phyloP scores from a whole-genome alignment of 2,113 vertebrate genomes.

The Megalops atlanticus region DNA sequence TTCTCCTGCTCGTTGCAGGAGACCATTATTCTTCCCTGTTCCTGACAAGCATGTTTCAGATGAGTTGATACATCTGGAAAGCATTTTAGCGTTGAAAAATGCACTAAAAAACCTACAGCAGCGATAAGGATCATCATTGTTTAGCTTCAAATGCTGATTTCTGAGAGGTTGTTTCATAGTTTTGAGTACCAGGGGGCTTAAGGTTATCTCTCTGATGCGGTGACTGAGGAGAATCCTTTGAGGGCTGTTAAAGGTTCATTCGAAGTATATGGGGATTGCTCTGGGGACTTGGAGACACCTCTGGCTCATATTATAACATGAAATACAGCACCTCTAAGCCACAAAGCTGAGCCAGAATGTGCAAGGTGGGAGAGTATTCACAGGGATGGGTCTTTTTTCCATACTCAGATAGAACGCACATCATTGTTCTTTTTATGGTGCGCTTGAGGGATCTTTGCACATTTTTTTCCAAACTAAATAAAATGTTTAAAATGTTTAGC shows the following conservation, averaged over 20 bases:
- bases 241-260: background rate
- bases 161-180: background rate
- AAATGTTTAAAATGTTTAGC: background rate
- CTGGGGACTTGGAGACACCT: background rate
- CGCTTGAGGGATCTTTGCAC: background rate
- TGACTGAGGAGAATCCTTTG: background rate
- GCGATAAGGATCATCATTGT: conserved; percentile 5
- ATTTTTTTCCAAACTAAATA: background rate
- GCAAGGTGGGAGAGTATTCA: background rate
- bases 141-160: background rate
- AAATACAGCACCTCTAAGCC: background rate
- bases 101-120: background rate
- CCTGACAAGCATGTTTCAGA: conserved; percentile 40
- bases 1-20: conserved; percentile 15
- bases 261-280: background rate
- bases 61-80: conserved; percentile 45
- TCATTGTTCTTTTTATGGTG: background rate
- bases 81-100: conserved; percentile 4
- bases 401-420: background rate
- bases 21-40: conserved; percentile 28
- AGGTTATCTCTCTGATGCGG: background rate
- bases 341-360: background rate
- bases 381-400: background rate
- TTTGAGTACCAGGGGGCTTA: background rate
- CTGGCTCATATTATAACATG: conserved; percentile 7